A percentile compares a stretch with the other conserved stretches of the same genome.
phyloP scores from a whole-genome alignment of 2,797 vertebrate species.

The Sardinella longiceps region DNA sequence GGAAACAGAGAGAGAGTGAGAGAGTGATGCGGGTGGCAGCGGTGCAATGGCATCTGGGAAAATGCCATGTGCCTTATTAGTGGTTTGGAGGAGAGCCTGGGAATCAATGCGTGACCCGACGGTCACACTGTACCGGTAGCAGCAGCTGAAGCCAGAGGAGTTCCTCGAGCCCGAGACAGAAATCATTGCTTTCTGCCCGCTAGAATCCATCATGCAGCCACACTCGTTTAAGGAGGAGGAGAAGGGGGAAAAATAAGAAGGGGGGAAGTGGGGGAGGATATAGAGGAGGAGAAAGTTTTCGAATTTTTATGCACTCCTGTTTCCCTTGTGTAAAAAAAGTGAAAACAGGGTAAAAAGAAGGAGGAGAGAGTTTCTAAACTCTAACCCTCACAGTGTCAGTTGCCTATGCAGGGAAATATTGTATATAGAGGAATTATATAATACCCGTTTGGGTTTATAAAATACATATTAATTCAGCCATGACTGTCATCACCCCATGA shows the following conservation, averaged over 20 bases:
- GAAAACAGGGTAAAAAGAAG: background rate
- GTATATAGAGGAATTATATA: background rate
- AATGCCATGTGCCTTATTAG: conserved; percentile 79
- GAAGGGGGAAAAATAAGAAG: background rate
- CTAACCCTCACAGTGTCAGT: background rate
- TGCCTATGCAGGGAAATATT: background rate
- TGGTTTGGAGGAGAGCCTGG: conserved; percentile 65
- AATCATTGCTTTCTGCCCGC: conserved; percentile 59
- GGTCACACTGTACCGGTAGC: conserved; percentile 63
- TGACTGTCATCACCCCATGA: background rate
- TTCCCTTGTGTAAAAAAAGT: background rate
- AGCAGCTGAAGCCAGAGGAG: background rate
- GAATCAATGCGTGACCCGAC: conserved; percentile 70
- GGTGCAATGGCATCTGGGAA: conserved; percentile 67
- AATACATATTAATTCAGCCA: background rate
- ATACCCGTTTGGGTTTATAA: background rate
- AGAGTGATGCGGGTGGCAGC: conserved; percentile 55
- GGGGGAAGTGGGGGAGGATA: no score
- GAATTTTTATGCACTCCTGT: background rate
- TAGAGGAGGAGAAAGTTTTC: no score
- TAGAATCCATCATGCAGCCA: conserved; percentile 68
- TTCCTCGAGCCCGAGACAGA: conserved; percentile 47
- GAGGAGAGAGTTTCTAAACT: background rate
- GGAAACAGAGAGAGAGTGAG: background rate
- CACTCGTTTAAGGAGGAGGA: background rate